A percentile compares a stretch with the other conserved stretches of the same genome.
Evolutionary conservation across 2,888 invertebrate species (phyloP).

Genomic region (Nudaria mundana): DNA sequence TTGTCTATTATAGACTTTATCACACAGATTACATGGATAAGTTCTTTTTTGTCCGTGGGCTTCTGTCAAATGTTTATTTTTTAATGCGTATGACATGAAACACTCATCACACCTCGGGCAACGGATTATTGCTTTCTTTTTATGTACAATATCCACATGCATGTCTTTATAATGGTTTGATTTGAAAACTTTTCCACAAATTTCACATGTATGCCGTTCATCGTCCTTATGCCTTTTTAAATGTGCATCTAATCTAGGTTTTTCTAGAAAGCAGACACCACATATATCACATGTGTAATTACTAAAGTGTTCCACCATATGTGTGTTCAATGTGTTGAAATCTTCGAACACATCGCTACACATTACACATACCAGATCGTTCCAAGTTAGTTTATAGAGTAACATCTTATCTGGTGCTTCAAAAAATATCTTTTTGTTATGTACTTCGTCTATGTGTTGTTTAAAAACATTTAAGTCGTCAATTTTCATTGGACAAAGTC

Average conservation of each 20-base stretch:
- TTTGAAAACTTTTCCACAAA: conserved; percentile 73
- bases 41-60: conserved; percentile 69
- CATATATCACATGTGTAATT: conserved; percentile 71
- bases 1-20: conserved; percentile 70
- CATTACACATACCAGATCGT: conserved; percentile 68
- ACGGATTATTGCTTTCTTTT: conserved; percentile 66
- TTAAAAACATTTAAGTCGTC: conserved; percentile 61
- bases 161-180: conserved; percentile 71
- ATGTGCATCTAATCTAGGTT: conserved; percentile 72
- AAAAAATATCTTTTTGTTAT: conserved; percentile 68
- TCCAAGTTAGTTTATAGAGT: conserved; percentile 62
- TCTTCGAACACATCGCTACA: conserved; percentile 70
- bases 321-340: conserved; percentile 65
- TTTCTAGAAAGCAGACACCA: conserved; percentile 73
- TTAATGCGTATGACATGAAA: conserved; percentile 70
- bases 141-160: conserved; percentile 72
- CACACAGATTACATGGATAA: conserved; percentile 70
- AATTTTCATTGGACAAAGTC: conserved; percentile 59
- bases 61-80: conserved; percentile 67
- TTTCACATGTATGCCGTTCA: conserved; percentile 75
- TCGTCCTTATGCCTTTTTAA: conserved; percentile 70
- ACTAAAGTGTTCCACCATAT: conserved; percentile 72
- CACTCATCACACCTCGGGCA: conserved; percentile 71
- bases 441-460: conserved; percentile 60
- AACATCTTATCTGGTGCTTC: conserved; percentile 70